Conservation (phyloP, 1,140 invertebrate species). For the Amyelois transitella region DNA sequence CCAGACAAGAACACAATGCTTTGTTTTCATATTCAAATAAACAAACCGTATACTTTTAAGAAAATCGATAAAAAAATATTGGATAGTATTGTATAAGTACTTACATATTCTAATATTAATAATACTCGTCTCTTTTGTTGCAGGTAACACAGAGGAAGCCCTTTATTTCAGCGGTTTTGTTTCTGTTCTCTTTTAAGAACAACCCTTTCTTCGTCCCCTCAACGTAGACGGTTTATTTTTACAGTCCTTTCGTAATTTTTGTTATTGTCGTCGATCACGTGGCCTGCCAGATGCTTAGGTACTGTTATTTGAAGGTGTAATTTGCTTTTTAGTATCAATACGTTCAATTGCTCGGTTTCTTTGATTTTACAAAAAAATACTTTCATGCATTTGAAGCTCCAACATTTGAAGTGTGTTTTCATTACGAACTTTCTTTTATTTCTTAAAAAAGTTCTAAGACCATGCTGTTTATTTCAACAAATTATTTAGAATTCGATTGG, state of each 20-base stretch:
- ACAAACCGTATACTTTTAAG: not conserved
- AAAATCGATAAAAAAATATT: not conserved
- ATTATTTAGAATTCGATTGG: slow-evolving; percentile 6
- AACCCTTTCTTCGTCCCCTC: slow-evolving; percentile 13
- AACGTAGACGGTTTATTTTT: slow-evolving; percentile 10
- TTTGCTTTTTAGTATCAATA: too few species aligned
- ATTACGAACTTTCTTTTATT: too few species aligned
- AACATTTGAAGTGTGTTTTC: too few species aligned
- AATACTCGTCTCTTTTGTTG: slow-evolving; percentile 35
- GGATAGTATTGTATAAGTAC: not conserved
- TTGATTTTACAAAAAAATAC: too few species aligned
- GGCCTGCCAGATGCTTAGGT: slow-evolving; percentile 18
- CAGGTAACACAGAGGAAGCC: slow-evolving; percentile 41
- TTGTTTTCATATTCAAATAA: not conserved
- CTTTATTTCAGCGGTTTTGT: slow-evolving; percentile 26
- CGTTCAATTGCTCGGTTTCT: too few species aligned
- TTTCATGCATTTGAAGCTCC: too few species aligned
- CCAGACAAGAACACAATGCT: not conserved
- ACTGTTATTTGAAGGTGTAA: too few species aligned
- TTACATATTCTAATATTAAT: slow-evolving; percentile 9
- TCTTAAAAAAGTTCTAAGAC: too few species aligned
- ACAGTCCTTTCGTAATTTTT: slow-evolving; percentile 2
- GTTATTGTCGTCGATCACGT: slow-evolving; percentile 12
- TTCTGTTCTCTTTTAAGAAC: slow-evolving; percentile 7
- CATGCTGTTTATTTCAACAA: too few species aligned